Evolutionary conservation across 2,888 invertebrate genomes (phyloP).

Genomic region (Cosmia trapezina): DNA sequence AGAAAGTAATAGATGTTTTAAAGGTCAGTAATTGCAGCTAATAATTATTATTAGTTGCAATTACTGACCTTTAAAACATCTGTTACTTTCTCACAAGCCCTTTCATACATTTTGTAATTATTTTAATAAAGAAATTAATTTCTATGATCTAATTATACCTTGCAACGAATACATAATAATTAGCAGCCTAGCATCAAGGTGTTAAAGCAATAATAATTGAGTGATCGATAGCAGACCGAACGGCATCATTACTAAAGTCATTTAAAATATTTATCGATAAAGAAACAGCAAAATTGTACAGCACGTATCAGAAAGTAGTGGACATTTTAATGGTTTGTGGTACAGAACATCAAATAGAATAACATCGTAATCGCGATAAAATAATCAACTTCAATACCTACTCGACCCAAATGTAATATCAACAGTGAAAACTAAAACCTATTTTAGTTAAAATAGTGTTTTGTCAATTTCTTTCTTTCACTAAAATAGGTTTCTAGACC

Average conservation of each 20-base stretch:
- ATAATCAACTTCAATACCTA: not conserved
- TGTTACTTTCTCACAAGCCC: slow-evolving; percentile 19
- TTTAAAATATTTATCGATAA: not conserved
- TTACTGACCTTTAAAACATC: too few relatives aligned
- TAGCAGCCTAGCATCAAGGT: not conserved
- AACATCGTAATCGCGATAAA: not conserved
- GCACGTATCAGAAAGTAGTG: not conserved
- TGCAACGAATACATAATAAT: not conserved
- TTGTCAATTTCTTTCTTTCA: too few relatives aligned
- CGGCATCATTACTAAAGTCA: not conserved
- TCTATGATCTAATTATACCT: not conserved
- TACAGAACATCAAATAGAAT: not conserved
- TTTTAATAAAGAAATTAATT: slow-evolving; percentile 19
- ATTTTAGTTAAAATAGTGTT: too few relatives aligned
- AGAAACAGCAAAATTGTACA: not conserved
- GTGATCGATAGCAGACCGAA: slow-evolving; percentile 11
- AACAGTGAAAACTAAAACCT: too few relatives aligned
- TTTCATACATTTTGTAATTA: not conserved
- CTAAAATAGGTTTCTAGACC: too few relatives aligned
- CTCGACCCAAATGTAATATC: too few relatives aligned
- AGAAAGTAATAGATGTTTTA: too few relatives aligned
- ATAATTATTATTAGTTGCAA: too few relatives aligned
- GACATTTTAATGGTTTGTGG: not conserved
- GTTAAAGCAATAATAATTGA: not conserved
- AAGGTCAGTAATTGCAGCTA: too few relatives aligned